Evolutionary conservation across 2,797 vertebrate genomes (phyloP), one percentile per base, ranked within the genome.

Genomic region (Diplodus puntazzo): DNA sequence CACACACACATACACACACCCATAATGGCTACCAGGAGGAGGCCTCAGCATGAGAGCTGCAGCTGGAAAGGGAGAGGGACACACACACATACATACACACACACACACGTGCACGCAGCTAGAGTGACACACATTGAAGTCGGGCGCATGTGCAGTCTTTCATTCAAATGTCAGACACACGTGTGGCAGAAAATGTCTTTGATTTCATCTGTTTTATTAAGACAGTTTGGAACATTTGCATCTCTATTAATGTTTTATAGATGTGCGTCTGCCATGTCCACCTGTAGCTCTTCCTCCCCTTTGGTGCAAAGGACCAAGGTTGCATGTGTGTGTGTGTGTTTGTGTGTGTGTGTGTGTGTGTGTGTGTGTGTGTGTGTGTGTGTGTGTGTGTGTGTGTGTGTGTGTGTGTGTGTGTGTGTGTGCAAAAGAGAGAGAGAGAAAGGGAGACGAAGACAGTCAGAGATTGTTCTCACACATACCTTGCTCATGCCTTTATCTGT

Each of bases 11-110:
- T 5, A 34, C 58, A 86, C 70, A 84, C 84, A 89, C 73, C 53
- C 86, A 92, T 95, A 95, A 96, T 96, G 92, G 94, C 93, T 95
- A 95, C 94, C 95, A 96, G 95, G 94, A 95, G 95, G 94, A 94
- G 91, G 88, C 92, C 92, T 80, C 92, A 89, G 92, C 93, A 92
- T 92, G 91, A 93, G 92, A 89, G 87, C 81, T 93, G 92, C 92
- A 94, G 92, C 93, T 93, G 94, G 87, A 86, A 87, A 84, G 53
- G 61, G 79, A 88, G 79, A 82, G 83, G 85, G 87, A 90, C 87
- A 68, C 65, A 79, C 52, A 74, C 64, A 70, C 58, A 13, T n/a
- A 55, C 39, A 21, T 34, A 30, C 59, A 79, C 58, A 30, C 17
- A 57, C 69, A 57, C 72, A 67, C 50, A 64, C 27, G 20, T 21